phyloP scores from a whole-genome alignment of 1,140 invertebrate genomes.

The Callitettix versicolor region DNA sequence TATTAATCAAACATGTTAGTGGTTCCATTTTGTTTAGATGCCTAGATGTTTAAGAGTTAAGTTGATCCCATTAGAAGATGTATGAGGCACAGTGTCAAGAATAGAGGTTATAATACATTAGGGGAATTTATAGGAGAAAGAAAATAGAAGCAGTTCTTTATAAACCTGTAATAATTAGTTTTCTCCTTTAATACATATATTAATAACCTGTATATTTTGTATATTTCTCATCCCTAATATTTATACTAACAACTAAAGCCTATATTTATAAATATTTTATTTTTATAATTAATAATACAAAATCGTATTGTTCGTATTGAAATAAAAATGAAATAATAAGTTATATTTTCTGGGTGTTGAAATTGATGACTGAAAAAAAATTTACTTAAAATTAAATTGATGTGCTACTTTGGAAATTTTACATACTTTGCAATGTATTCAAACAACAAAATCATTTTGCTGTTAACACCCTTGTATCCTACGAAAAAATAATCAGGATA shows the following conservation, averaged over 20 bases:
- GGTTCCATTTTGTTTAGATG: slow-evolving; percentile 2
- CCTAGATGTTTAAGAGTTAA: slow-evolving; percentile 13
- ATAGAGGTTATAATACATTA: slow-evolving; percentile 3
- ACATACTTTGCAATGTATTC: no score
- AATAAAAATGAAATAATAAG: no score
- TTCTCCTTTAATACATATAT: background rate
- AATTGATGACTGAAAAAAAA: no score
- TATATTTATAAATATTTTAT: background rate
- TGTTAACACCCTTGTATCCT: no score
- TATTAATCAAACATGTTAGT: slow-evolving; percentile 2
- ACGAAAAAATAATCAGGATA: no score
- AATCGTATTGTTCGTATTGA: no score
- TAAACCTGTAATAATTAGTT: background rate
- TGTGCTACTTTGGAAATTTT: no score
- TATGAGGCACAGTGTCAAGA: slow-evolving; percentile 9
- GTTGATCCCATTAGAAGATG: slow-evolving; percentile 11
- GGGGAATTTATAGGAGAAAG: background rate
- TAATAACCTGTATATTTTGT: background rate
- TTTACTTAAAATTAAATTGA: no score
- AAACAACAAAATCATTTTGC: no score
- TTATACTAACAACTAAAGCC: background rate
- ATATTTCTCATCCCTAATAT: background rate
- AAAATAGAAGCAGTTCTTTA: background rate
- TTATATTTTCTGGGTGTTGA: no score
- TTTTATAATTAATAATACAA: background rate